Evolutionary conservation across 2,113 vertebrate genomes (phyloP).

Genomic region (Microtus pennsylvanicus): DNA sequence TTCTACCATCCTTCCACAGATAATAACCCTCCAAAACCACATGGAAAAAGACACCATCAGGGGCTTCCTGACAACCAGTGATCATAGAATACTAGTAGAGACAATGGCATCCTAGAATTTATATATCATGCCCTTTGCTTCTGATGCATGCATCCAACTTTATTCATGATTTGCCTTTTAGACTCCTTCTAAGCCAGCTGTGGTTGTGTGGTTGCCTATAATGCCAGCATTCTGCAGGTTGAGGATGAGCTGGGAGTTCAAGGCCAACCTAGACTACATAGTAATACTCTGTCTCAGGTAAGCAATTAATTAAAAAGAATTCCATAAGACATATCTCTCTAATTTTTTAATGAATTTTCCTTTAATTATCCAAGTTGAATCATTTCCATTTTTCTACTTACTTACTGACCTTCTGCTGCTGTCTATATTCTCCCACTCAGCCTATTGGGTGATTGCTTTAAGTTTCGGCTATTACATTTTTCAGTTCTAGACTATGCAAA

Average conservation of each 20-base stretch:
- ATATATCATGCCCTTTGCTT: background rate
- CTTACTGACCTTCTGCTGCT: background rate
- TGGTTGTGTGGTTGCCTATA: background rate
- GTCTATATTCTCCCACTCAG: background rate
- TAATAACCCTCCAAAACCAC: background rate
- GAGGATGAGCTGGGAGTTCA: background rate
- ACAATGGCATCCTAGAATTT: background rate
- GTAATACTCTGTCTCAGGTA: background rate
- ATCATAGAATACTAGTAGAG: background rate
- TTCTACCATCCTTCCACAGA: background rate
- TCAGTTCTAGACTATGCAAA: background rate
- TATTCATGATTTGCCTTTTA: background rate
- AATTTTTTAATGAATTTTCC: background rate
- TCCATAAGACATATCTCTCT: background rate
- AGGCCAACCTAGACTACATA: background rate
- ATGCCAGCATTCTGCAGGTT: background rate
- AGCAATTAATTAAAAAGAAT: background rate
- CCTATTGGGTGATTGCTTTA: background rate
- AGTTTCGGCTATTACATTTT: background rate
- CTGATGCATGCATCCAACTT: background rate
- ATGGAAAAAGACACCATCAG: background rate
- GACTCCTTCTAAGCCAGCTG: background rate
- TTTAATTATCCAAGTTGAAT: slow-evolving; percentile 3
- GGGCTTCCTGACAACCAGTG: background rate
- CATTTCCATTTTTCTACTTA: background rate